A percentile compares a stretch with the other conserved stretches of the same genome.
These are phyloP conservation scores for Platysteira castanea DNA, from an alignment of 2,113 vertebrate species.

Conservation along the genomic window DNA sequence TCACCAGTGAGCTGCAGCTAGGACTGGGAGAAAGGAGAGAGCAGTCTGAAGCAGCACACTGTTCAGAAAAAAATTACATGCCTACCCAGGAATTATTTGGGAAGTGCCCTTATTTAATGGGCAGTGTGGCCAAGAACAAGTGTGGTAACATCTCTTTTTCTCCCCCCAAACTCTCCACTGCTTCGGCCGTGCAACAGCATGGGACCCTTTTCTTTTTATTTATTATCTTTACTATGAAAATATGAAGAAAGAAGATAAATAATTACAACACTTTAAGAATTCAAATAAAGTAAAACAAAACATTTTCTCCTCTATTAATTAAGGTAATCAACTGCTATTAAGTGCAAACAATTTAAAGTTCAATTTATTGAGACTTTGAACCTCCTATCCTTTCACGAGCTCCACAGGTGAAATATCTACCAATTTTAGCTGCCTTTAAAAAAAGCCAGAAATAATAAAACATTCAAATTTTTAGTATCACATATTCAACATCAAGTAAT, in stretches of 20 bases:
- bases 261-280: background rate
- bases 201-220: background rate
- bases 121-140: background rate
- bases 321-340: constrained; percentile 1
- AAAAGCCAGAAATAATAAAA: background rate
- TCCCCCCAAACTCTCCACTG: background rate
- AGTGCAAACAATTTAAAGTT: constrained; percentile 30
- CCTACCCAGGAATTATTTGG: background rate
- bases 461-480: background rate
- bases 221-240: background rate
- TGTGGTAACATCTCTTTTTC: background rate
- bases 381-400: background rate
- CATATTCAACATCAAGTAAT: background rate
- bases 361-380: constrained; percentile 23
- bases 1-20: background rate
- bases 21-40: background rate
- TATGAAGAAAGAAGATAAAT: background rate
- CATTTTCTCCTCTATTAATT: background rate
- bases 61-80: background rate
- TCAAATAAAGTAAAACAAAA: background rate
- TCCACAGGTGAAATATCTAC: background rate
- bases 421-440: background rate
- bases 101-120: background rate
- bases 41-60: background rate
- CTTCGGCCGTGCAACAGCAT: background rate